Conservation (phyloP, 2,797 vertebrate genomes). For the Chanos chanos region DNA sequence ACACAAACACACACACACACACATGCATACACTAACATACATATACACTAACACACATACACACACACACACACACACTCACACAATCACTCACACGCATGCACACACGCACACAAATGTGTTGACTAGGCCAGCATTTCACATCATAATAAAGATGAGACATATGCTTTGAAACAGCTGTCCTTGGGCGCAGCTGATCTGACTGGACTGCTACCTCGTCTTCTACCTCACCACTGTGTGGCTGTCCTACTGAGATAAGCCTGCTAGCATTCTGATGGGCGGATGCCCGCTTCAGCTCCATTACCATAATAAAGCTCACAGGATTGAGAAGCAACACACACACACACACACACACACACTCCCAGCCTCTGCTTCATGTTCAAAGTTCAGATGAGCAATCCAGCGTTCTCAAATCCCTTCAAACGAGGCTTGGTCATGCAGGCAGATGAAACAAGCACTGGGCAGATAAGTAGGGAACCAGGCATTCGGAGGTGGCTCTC, state of each 20-base stretch:
- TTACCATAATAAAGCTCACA: conserved; percentile 92
- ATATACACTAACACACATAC: not conserved
- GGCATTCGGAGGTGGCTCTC: conserved; percentile 54
- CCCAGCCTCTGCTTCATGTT: conserved; percentile 84
- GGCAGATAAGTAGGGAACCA: conserved; percentile 76
- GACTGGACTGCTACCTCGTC: conserved; percentile 35
- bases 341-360: not conserved
- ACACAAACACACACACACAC: not conserved
- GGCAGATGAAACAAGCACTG: conserved; percentile 76
- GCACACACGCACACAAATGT: not conserved
- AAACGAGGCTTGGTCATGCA: conserved; percentile 73
- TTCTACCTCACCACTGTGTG: conserved; percentile 47
- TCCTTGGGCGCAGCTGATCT: conserved; percentile 2
- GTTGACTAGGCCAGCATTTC: conserved; percentile 31
- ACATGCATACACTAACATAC: not conserved
- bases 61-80: not conserved
- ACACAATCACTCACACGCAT: not conserved
- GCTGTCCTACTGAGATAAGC: conserved; percentile 92
- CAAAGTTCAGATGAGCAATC: conserved; percentile 95
- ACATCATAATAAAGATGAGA: conserved; percentile 44
- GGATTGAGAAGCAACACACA: conserved; percentile 71
- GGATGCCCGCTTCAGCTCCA: conserved; percentile 65
- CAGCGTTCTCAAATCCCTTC: conserved; percentile 89
- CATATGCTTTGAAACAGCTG: conserved; percentile 5
- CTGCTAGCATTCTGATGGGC: conserved; percentile 80